Evolutionary conservation across 1,140 invertebrate genomes (phyloP), one percentile per base, ranked within the genome.

Genomic region (Epicauta chinensis): DNA sequence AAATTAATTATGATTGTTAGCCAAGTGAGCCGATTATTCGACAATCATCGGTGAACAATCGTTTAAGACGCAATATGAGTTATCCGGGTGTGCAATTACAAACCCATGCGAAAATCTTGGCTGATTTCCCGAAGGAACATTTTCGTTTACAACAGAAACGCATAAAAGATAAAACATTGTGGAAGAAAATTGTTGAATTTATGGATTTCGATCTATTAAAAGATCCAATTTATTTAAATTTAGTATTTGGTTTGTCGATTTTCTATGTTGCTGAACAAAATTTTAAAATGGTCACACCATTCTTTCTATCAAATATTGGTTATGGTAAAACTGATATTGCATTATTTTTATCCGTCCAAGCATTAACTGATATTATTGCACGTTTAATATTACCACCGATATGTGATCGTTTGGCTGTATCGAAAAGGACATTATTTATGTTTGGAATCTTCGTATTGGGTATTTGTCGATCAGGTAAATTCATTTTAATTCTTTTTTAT

Each of bases 231-330:
- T 87, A 83, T 63, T 73, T 86, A 50, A 86, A 86, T 66, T 74
- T 86, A 49, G 71, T 84, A 39, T 77, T 84, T 39, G 83, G 83
- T 1, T 69, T 84, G 12, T 84, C 83, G 30, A 74, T 86, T 5
- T 85, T 82, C 70, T 86, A 84, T 67, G 82, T 83, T 13, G 81
- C 83, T 9, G 84, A 86, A 59, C 75, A 84, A 54, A 85, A 86
- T 62, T 87, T 86, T 63, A 83, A 85, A 67, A 79, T 86, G 75
- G 79, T 87, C 39, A 83, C 80, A 31, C 83, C 84, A 10, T 87
- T 86, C 64, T 86, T 86, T 62, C 79, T 87, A 46, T 73, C 73
- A 40, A 77, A 74, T 60, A 70, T 86, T 52, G 82, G 82, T 51
- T 82, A 83, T 63, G 71, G 75, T 39, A 81, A 80, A 67, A 69